phyloP scores from a whole-genome alignment of 2,888 invertebrate species.

The Mythimna loreyi region DNA sequence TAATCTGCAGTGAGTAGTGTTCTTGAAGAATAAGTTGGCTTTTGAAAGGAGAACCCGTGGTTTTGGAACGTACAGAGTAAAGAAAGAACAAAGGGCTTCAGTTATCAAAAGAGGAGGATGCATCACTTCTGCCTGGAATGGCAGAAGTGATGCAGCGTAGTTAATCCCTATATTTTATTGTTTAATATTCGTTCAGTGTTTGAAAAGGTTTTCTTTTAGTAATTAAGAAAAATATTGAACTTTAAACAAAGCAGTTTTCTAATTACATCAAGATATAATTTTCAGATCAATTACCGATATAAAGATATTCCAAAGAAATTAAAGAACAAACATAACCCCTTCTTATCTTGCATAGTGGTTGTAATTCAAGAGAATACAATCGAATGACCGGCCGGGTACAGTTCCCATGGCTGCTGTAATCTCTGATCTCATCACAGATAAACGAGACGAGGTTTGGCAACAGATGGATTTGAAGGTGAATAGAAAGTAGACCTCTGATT shows the following conservation, averaged over 20 bases:
- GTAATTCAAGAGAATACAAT: slow-evolving; percentile 53
- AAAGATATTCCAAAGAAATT: slow-evolving; percentile 11
- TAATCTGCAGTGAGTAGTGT: too few species aligned
- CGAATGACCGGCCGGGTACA: slow-evolving; percentile 56
- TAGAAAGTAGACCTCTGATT: slow-evolving; percentile 47
- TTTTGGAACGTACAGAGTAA: too few species aligned
- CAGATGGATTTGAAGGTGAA: slow-evolving; percentile 65
- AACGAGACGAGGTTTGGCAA: slow-evolving; percentile 61
- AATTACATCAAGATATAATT: background rate
- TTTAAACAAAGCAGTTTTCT: background rate
- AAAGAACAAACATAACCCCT: slow-evolving; percentile 15
- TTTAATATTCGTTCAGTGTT: too few species aligned
- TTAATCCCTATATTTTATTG: background rate
- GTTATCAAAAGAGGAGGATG: too few species aligned
- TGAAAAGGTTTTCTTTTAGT: background rate
- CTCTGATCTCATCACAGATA: slow-evolving; percentile 69
- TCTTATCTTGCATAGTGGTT: slow-evolving; percentile 44
- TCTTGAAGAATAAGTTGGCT: too few species aligned
- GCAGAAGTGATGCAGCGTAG: too few species aligned
- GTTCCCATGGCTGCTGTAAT: slow-evolving; percentile 65
- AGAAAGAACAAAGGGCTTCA: too few species aligned
- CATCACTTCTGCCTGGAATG: too few species aligned
- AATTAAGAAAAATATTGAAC: background rate
- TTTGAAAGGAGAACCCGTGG: too few species aligned
- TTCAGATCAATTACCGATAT: slow-evolving; percentile 34